A percentile compares a stretch with the other conserved stretches of the same genome.
Evolutionary conservation across 2,113 vertebrate species (phyloP).

Genomic region (Condylura cristata): DNA sequence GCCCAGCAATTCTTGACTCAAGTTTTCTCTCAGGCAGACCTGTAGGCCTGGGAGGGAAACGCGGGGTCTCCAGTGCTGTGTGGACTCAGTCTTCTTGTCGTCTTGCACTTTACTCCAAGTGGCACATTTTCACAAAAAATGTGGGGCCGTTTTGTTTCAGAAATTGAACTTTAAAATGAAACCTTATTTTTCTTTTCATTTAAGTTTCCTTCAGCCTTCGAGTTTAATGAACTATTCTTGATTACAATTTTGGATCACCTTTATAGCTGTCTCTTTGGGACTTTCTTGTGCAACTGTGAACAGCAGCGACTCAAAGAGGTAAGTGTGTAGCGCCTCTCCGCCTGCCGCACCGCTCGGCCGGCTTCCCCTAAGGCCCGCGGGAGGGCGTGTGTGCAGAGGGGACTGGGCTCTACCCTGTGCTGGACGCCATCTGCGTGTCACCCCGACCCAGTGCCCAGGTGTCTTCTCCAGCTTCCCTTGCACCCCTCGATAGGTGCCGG

Average conservation of each 20-base stretch:
- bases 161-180: constrained; percentile 35
- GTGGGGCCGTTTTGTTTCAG: constrained; percentile 30
- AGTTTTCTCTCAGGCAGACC: background rate
- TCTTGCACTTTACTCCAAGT: background rate
- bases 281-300: constrained; percentile 96
- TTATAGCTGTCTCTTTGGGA: constrained; percentile 98
- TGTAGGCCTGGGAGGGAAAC: background rate
- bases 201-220: constrained; percentile 97
- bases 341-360: background rate
- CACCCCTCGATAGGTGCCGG: background rate
- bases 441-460: background rate
- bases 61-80: background rate
- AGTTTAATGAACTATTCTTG: constrained; percentile 97
- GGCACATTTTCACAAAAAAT: background rate
- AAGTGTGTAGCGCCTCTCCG: constrained; percentile 35
- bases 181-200: constrained; percentile 58
- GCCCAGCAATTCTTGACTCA: background rate
- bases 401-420: background rate
- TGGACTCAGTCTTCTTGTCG: background rate
- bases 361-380: background rate
- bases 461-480: background rate
- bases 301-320: constrained; percentile 92
- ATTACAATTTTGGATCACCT: constrained; percentile 97
- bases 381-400: background rate
- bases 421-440: background rate